Evolutionary conservation across 2,113 vertebrate genomes (phyloP), one percentile per base, ranked within the genome.

Genomic region (Anhinga anhinga): DNA sequence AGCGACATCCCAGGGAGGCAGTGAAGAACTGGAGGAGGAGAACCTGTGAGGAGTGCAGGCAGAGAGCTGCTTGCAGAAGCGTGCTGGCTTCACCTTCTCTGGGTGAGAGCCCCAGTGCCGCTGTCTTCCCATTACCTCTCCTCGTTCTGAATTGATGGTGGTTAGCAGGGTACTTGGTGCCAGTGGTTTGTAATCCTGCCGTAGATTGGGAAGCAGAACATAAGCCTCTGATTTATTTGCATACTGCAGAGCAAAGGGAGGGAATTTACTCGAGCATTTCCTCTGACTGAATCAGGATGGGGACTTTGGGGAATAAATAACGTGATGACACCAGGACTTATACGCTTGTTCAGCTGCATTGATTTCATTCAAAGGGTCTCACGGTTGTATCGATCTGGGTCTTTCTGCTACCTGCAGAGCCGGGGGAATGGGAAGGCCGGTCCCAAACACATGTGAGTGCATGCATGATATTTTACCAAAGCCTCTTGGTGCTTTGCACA

Each of bases 231-330:
- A 42, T 90, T 90, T 81, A 76, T 88, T 71, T 81, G 38, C 70
- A n/a, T 27, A 50, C 70, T 85, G 78, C 58, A 82, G 53, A 88
- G 86, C 58, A 30, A 32, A 55, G 58, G 83, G 65, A 56, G 72
- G 56, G 82, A 27, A 44, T 4, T 32, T 62, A 15, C 62, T 63
- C 1, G 1, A 59, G 58, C 1, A 40, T 59, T 94, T 90, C 81
- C 86, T 80, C 40, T 26, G 44, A 17, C 61, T 66, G 93, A 13
- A 70, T 84, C 13, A 1, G 66, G 74, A 82, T 55, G 67, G 50
- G 77, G 70, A 44, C 83, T 87, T 86, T 22, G 59, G 90, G 89
- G 89, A 90, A 90, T 96, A 96, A 95, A 96, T 95, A 93, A 86
- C 27, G 74, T 61, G 95, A 87, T 86, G 95, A 89, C 95, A 94